Evolutionary conservation across 1,140 invertebrate species (phyloP).

Genomic region (Eupristina koningsbergeri): DNA sequence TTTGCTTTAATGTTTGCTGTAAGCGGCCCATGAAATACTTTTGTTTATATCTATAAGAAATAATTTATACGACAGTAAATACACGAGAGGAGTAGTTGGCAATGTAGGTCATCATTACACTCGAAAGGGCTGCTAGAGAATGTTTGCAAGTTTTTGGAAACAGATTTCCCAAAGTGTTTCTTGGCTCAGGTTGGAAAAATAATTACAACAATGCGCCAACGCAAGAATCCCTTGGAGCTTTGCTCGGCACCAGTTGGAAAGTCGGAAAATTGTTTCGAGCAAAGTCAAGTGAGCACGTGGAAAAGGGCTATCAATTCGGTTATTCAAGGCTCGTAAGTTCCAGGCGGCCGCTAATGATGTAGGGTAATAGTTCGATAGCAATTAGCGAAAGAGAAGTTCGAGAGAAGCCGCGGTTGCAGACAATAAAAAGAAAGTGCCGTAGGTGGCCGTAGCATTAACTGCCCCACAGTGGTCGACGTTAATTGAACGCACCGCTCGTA

Average conservation of each 20-base stretch:
- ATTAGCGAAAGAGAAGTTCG: constrained; percentile 70
- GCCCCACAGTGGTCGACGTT: constrained; percentile 67
- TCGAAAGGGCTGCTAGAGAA: neutral
- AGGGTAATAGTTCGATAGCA: constrained; percentile 69
- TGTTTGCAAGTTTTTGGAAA: neutral
- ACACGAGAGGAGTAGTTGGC: neutral
- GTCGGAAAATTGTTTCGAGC: neutral
- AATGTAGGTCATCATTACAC: neutral
- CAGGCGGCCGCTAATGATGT: neutral
- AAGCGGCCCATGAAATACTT: neutral
- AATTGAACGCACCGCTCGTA: constrained; percentile 74
- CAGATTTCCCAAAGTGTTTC: no score
- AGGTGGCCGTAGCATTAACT: constrained; percentile 70
- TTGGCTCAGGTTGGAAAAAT: no score
- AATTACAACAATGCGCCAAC: no score
- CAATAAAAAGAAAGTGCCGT: constrained; percentile 72
- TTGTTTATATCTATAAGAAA: neutral
- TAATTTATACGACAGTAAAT: neutral
- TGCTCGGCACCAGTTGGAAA: neutral
- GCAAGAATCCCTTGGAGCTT: no score
- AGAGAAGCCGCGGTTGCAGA: constrained; percentile 53
- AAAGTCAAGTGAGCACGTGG: neutral
- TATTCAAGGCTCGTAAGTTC: neutral
- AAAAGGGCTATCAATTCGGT: neutral
- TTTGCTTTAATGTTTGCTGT: neutral